These are phyloP conservation scores for Drosophila saltans DNA, from an alignment of 1,140 invertebrate genomes.

Conservation along the genomic window DNA sequence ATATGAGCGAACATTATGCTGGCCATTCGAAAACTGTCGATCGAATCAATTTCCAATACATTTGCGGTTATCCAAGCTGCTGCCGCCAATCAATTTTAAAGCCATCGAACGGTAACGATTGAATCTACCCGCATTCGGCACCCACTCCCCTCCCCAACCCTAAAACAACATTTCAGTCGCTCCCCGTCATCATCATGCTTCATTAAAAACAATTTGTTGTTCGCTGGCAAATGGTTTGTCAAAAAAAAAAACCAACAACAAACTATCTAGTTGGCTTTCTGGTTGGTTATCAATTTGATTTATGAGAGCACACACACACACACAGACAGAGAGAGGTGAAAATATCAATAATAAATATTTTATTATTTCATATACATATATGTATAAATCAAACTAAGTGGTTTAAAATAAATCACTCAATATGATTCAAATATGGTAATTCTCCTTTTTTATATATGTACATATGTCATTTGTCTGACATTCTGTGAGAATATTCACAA, in stretches of 20 bases:
- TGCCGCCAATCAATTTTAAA: slow-evolving; percentile 23
- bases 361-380: neutral
- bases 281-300: slow-evolving; percentile 18
- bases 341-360: slow-evolving; percentile 14
- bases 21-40: slow-evolving; percentile 5
- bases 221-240: slow-evolving; percentile 8
- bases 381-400: slow-evolving; percentile 10
- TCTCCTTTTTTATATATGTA: no score
- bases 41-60: slow-evolving; percentile 12
- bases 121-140: no score
- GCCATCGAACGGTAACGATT: neutral
- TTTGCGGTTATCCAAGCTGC: slow-evolving; percentile 14
- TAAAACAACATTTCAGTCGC: neutral
- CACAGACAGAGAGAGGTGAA: neutral
- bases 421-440: no score
- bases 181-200: slow-evolving; percentile 8
- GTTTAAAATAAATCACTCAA: neutral
- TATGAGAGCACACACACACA: neutral
- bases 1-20: neutral
- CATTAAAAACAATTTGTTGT: slow-evolving; percentile 24
- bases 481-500: neutral
- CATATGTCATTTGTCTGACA: neutral
- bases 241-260: neutral
- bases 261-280: neutral
- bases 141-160: neutral